Conservation (phyloP, 1,140 invertebrate genomes). For the Protaetia brevitarsis region DNA sequence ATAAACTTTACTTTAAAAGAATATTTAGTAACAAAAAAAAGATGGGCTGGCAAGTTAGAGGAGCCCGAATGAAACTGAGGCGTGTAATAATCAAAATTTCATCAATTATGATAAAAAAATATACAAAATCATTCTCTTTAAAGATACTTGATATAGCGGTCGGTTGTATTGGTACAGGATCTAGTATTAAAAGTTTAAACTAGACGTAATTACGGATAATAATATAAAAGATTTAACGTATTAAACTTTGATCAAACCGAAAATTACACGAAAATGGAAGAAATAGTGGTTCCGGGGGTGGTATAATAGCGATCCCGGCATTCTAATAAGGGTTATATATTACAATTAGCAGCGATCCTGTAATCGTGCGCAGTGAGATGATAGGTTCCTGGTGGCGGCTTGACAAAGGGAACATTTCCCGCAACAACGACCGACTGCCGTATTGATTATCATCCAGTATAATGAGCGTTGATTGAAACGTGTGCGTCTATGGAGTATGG, state of each 20-base stretch:
- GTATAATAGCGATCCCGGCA: neutral
- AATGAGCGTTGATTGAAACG: slow-evolving; percentile 25
- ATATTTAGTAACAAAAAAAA: neutral
- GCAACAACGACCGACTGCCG: slow-evolving; percentile 8
- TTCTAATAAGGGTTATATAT: slow-evolving; percentile 12
- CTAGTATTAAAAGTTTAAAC: too few relatives aligned
- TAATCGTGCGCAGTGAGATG: slow-evolving; percentile 17
- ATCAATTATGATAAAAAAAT: neutral
- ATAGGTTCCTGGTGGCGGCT: slow-evolving; percentile 17
- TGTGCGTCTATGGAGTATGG: neutral
- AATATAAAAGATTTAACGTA: neutral
- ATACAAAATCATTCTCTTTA: slow-evolving; percentile 3
- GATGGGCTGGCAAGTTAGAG: neutral
- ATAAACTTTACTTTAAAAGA: too few relatives aligned
- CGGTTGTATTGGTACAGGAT: neutral
- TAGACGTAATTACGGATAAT: too few relatives aligned
- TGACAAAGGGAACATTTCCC: slow-evolving; percentile 19
- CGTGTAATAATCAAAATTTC: neutral
- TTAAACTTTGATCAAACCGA: slow-evolving; percentile 7
- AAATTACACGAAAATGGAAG: slow-evolving; percentile 10
- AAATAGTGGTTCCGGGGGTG: neutral
- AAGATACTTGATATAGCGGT: neutral
- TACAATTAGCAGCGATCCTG: slow-evolving; percentile 21
- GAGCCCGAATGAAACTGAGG: neutral
- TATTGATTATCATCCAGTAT: slow-evolving; percentile 24